Conservation (phyloP, 1,140 invertebrate species). For the Sesamia nonagrioides region DNA sequence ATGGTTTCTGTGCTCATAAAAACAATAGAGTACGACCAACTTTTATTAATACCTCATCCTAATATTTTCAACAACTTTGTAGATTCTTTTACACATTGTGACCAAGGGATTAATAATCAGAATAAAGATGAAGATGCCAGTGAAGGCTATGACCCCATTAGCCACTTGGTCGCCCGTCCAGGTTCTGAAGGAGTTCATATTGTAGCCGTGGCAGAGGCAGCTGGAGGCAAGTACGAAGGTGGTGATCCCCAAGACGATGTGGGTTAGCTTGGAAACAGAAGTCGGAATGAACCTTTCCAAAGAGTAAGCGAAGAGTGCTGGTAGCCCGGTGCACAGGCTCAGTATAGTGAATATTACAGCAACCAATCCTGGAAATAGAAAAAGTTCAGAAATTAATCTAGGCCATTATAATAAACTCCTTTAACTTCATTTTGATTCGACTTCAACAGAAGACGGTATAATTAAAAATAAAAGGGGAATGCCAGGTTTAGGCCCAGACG, state of each 20-base stretch:
- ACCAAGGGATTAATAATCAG: conserved; percentile 63
- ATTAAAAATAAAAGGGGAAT: no score
- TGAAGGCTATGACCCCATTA: conserved; percentile 50
- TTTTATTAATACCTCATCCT: conserved; percentile 7
- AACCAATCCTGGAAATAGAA: conserved; percentile 55
- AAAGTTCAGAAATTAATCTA: no score
- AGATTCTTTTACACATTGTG: conserved; percentile 58
- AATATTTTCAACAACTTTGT: neutral
- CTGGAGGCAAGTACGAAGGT: conserved; percentile 50
- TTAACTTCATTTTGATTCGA: no score
- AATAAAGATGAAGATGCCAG: conserved; percentile 49
- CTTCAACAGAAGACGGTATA: no score
- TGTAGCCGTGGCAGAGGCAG: conserved; percentile 53
- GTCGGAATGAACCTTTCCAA: conserved; percentile 48
- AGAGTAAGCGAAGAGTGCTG: conserved; percentile 55
- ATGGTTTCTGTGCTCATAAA: neutral
- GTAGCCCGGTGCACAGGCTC: conserved; percentile 55
- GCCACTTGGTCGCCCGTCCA: conserved; percentile 50
- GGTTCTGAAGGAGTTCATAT: conserved; percentile 52
- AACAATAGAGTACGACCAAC: neutral
- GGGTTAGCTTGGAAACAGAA: conserved; percentile 56
- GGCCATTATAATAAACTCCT: no score
- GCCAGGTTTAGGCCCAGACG: no score
- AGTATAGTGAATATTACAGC: conserved; percentile 58
- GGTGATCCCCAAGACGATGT: conserved; percentile 57